These are phyloP conservation scores for Ophioninae sp. DNA, from an alignment of 2,888 invertebrate species.

Conservation along the genomic window DNA sequence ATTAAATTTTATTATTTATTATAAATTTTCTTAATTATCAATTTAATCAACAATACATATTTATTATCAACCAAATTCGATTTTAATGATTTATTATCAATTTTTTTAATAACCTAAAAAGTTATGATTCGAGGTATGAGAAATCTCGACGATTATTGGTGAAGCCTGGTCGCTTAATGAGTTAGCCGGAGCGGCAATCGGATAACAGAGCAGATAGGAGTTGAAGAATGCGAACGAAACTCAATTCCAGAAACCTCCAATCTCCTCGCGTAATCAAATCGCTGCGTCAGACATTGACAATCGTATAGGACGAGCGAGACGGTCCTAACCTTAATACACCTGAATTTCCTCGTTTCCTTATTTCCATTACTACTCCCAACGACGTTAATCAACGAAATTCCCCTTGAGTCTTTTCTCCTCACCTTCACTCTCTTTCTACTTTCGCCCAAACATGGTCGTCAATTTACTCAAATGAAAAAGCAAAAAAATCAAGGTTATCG, in stretches of 20 bases:
- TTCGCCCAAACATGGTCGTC: not conserved
- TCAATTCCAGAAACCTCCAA: conserved; percentile 18
- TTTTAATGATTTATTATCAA: not conserved
- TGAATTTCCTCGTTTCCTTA: conserved; percentile 44
- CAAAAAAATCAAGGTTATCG: not conserved
- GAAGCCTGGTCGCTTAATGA: conserved; percentile 2
- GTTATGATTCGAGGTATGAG: not conserved
- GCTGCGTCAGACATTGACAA: conserved; percentile 9
- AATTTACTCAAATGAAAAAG: not conserved
- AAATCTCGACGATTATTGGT: not conserved
- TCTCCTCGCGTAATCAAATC: conserved; percentile 19
- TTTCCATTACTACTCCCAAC: conserved; percentile 37
- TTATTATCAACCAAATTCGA: not conserved
- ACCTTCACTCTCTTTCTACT: not conserved
- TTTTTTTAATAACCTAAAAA: not conserved
- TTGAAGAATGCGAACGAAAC: conserved; percentile 6
- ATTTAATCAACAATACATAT: too few species aligned
- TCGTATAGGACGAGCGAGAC: conserved; percentile 17
- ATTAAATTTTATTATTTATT: too few species aligned
- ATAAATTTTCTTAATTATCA: too few species aligned
- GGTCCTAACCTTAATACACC: conserved; percentile 32
- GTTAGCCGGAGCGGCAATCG: not conserved
- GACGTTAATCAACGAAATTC: conserved; percentile 23
- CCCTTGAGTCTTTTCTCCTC: not conserved
- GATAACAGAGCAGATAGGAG: not conserved